These are phyloP conservation scores for Chymomyza amoena DNA, from an alignment of 2,888 invertebrate genomes.

Conservation along the genomic window DNA sequence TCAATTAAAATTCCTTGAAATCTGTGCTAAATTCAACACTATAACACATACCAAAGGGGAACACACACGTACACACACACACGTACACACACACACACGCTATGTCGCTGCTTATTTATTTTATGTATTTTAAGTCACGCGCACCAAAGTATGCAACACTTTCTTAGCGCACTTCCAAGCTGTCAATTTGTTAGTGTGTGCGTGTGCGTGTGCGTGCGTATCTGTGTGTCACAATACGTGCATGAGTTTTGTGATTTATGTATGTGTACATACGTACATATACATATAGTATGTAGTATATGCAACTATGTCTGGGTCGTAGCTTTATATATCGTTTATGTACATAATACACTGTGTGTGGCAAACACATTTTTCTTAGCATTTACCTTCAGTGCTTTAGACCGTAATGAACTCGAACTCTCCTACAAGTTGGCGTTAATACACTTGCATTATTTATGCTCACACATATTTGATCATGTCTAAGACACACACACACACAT, in stretches of 20 bases:
- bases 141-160: neutral
- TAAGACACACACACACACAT: slow-evolving; percentile 4
- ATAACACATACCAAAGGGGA: neutral
- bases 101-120: neutral
- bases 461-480: neutral
- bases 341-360: neutral
- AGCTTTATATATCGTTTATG: neutral
- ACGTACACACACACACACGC: slow-evolving; percentile 2
- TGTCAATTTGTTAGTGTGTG: neutral
- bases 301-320: neutral
- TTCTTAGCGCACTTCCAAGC: neutral
- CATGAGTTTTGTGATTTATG: neutral
- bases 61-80: neutral
- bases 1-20: neutral
- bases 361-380: neutral
- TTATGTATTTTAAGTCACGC: neutral
- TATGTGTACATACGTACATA: neutral
- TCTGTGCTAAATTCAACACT: neutral
- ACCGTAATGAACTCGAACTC: slow-evolving; percentile 25
- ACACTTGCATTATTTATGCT: slow-evolving; percentile 37
- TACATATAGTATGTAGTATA: slow-evolving; percentile 9
- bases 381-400: neutral
- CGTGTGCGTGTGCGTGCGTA: neutral
- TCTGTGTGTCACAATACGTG: neutral
- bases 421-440: slow-evolving; percentile 2